Percentiles rank a stretch among this genome's conserved stretches.
phyloP scores from a whole-genome alignment of 2,797 vertebrate genomes.

The Sebastes goodei region DNA sequence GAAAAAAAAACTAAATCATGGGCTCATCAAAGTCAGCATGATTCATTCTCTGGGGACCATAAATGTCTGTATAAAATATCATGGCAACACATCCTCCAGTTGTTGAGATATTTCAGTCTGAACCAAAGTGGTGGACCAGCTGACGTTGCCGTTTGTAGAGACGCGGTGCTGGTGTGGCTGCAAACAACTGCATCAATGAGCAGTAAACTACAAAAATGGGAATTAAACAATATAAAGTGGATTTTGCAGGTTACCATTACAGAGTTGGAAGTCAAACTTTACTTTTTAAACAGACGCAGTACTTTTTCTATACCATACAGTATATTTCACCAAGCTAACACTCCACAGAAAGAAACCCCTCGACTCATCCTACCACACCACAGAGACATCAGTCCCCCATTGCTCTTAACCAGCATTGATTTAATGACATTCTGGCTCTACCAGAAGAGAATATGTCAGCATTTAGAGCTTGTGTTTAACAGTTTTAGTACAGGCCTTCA shows the following conservation, averaged over 20 bases:
- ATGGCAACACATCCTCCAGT: not conserved
- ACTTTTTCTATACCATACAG: not conserved
- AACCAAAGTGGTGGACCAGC: not conserved
- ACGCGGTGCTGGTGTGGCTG: not conserved
- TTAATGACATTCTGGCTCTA: constrained; percentile 53
- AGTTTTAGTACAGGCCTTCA: constrained; percentile 61
- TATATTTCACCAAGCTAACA: not conserved
- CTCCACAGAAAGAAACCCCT: not conserved
- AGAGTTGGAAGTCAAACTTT: not conserved
- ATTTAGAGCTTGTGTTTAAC: constrained; percentile 63
- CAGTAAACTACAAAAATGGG: not conserved
- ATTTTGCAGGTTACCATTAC: not conserved
- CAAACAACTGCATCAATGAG: not conserved
- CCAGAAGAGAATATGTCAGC: constrained; percentile 54
- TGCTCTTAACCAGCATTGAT: constrained; percentile 61
- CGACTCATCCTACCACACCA: not conserved
- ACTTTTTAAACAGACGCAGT: not conserved
- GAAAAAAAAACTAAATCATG: not conserved
- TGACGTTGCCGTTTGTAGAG: not conserved
- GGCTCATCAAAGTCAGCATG: not conserved
- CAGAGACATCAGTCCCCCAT: not conserved
- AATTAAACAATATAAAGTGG: not conserved
- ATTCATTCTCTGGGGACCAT: not conserved
- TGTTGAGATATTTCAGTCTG: not conserved
- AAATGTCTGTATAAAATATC: not conserved